Base-by-base conservation (phyloP, 2,797 vertebrate species). In the Cirrhinus molitorella region DNA sequence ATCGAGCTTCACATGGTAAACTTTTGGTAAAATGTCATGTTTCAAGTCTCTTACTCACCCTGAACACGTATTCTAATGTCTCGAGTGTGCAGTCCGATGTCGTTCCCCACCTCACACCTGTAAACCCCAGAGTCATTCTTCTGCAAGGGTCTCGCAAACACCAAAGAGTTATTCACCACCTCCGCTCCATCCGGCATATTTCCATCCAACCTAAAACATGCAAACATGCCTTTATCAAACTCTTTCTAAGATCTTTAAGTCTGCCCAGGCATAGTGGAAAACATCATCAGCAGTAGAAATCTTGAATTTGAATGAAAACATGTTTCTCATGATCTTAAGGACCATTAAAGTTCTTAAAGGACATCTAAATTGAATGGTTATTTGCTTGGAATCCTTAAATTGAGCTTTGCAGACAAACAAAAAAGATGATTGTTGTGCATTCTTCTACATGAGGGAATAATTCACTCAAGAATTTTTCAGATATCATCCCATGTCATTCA, bases 81-180 rank as follows among this genome's bases (percentile, higher is more conserved):
- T 91, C 96, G 94, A 94, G 97, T 95, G 94, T 96, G 93, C 89
- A 96, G 95, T 92, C 96, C 97, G 90, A 99, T 96, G 80, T 96
- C 94, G 90, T 99, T 99, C 85, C 95, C 95, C 88, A 97, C 98
- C 91, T 96, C 97, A 89, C 98, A 99, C 89, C 97, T 89, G 2
- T 99, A 99, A 90, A 97, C 96, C 34, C 98, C 98, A 51, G 96
- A 97, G 92, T 99, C 97, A 89, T 99, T 99, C 78, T 95, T 95
- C 86, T 96, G 96, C 91, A 99, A 90, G 12, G 98, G 96, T 81
- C 95, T 94, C 88, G 92, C 95, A 94, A 99, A 99, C 88, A 96
- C 95, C 91, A 99, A 93, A 79, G 97, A 97, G 92, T 95, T 96
- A 91, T 99, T 99, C 86, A 96, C 90, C 89, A 96, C 89, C 84